Conservation (phyloP, 2,888 invertebrate species). For the Microctonus aethiopoides region DNA sequence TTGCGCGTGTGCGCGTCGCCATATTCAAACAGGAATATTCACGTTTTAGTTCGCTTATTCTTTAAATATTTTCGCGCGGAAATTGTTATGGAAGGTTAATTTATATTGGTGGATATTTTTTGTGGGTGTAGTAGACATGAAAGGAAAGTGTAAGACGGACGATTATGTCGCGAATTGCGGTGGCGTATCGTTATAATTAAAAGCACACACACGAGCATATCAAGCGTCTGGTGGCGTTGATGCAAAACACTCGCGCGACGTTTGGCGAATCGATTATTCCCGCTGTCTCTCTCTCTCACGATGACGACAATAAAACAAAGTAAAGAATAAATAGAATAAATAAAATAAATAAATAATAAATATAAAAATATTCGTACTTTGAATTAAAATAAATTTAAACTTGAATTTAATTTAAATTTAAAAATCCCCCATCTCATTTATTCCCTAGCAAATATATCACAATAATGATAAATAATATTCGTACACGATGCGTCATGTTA, state of each 20-base stretch:
- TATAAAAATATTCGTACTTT: slow-evolving; percentile 10
- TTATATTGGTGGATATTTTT: too few relatives aligned
- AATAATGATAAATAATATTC: background rate
- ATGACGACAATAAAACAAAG: background rate
- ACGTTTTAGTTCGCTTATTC: background rate
- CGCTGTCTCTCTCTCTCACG: slow-evolving; percentile 30
- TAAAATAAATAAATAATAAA: slow-evolving; percentile 1
- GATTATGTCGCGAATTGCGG: slow-evolving; percentile 33
- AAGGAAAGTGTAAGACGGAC: slow-evolving; percentile 10
- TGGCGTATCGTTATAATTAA: slow-evolving; percentile 45
- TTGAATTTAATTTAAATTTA: too few relatives aligned
- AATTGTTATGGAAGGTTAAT: too few relatives aligned
- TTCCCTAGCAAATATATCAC: background rate
- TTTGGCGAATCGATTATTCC: slow-evolving; percentile 46
- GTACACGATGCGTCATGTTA: slow-evolving; percentile 18
- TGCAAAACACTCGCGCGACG: slow-evolving; percentile 43
- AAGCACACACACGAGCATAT: slow-evolving; percentile 44
- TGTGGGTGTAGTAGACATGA: slow-evolving; percentile 37
- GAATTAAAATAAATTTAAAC: background rate
- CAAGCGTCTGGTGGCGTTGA: slow-evolving; percentile 44
- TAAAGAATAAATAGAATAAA: background rate
- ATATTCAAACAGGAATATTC: background rate
- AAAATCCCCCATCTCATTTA: background rate
- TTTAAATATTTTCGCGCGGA: background rate
- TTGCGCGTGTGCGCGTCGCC: background rate